These are phyloP conservation scores for Eretmochelys imbricata DNA, from an alignment of 2,113 vertebrate species.

Conservation along the genomic window DNA sequence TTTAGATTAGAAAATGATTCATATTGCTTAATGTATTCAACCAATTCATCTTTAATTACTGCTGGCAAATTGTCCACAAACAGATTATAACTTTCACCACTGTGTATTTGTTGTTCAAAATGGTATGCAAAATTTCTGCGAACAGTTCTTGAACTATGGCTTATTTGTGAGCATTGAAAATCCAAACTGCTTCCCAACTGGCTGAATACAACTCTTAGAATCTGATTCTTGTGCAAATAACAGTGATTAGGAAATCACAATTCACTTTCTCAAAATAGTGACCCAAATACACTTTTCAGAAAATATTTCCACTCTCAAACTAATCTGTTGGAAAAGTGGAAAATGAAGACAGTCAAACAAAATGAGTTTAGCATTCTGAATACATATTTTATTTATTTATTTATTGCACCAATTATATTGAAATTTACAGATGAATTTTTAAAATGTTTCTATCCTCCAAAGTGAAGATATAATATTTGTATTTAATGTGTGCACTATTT, in stretches of 20 bases:
- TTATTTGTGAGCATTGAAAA: neutral
- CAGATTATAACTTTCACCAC: neutral
- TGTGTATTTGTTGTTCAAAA: neutral
- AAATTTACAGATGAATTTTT: neutral
- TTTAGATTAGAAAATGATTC: neutral
- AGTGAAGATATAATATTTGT: neutral
- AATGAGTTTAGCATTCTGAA: neutral
- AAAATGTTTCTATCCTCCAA: neutral
- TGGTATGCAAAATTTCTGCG: neutral
- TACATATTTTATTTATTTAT: neutral
- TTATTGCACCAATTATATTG: neutral
- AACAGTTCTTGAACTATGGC: neutral
- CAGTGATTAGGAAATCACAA: neutral
- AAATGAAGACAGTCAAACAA: neutral
- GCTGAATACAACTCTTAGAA: neutral
- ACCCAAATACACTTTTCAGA: neutral
- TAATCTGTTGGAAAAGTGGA: neutral
- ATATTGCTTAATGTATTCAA: neutral
- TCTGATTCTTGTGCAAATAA: neutral
- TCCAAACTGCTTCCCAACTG: neutral
- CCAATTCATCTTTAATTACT: neutral
- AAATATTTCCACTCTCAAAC: neutral
- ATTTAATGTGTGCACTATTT: neutral
- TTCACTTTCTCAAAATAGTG: neutral
- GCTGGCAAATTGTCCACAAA: neutral